phyloP scores from a whole-genome alignment of 2,888 invertebrate genomes.

The Eilema sororculum region DNA sequence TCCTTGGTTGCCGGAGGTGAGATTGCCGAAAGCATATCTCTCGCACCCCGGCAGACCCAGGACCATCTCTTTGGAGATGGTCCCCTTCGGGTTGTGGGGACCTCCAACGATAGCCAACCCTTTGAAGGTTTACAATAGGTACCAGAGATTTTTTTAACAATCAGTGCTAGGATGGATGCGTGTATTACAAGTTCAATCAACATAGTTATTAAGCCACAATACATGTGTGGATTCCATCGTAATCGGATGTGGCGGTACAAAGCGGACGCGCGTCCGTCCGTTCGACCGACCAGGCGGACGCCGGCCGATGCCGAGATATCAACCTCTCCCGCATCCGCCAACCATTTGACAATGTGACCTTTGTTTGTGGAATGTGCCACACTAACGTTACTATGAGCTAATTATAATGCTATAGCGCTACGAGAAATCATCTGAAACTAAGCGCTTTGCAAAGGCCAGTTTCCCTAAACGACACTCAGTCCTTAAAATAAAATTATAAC shows the following conservation, averaged over 20 bases:
- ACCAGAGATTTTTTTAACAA: too few species aligned
- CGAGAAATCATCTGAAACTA: background rate
- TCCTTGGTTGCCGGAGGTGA: too few species aligned
- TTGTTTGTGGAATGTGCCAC: slow-evolving; percentile 57
- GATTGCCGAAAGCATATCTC: too few species aligned
- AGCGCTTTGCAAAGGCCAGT: background rate
- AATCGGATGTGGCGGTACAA: slow-evolving; percentile 68
- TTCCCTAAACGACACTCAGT: too few species aligned
- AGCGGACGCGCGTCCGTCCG: slow-evolving; percentile 75
- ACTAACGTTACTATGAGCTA: slow-evolving; percentile 3
- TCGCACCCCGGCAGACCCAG: too few species aligned
- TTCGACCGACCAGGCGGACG: slow-evolving; percentile 62
- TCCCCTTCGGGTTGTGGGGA: too few species aligned
- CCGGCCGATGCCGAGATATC: slow-evolving; percentile 24
- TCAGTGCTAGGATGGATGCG: background rate
- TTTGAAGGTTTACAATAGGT: too few species aligned
- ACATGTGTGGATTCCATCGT: slow-evolving; percentile 71
- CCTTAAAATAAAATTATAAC: too few species aligned
- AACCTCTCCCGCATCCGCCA: slow-evolving; percentile 61
- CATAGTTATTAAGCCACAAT: slow-evolving; percentile 54
- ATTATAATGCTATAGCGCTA: background rate
- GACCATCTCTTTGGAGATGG: too few species aligned
- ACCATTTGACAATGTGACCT: slow-evolving; percentile 59
- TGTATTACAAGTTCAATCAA: slow-evolving; percentile 14
- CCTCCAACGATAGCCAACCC: too few species aligned